Evolutionary conservation across 2,888 invertebrate genomes (phyloP), one percentile per base, ranked within the genome.

Genomic region (Stomorhina lunata): DNA sequence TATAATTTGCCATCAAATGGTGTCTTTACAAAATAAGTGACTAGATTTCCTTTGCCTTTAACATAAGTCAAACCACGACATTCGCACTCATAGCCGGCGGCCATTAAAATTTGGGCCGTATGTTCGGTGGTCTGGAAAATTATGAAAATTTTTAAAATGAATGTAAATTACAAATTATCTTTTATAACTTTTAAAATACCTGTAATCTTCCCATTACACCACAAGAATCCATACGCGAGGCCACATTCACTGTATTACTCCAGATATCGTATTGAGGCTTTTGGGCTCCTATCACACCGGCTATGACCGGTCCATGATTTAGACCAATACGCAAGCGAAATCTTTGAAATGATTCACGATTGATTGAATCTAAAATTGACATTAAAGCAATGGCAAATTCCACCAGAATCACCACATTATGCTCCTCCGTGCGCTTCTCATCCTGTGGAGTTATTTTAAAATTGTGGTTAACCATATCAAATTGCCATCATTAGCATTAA

Each of bases 241-340:
- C 98, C 10, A 99, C 97, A 90, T 99, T 99, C 15, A 99, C 99
- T 0, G 99, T 98, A 91, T 99, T 98, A 12, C 99, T 98, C 99
- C 99, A 99, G 86, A 99, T 99, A 90, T 99, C 99, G 91, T 98
- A 99, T 91, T 99, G 98, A 0, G 99, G 99, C 89, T 99, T 99
- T 90, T 98, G 97, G 0, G 98, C 98, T 0, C 98, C 98, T 25
- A 99, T 97, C 17, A 99, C 98, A 0, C 98, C 99, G 0, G 98
- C 98, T 89, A 98, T 98, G 25, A 98, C 97, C 0, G 91, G 91
- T 0, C 91, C 91, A 81, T 91, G 91, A 87, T 91, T 91, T 73
- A 91, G 87, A 29, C 91, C 99, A 90, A 99, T 97, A 91, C 98
- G 93, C 27, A 99, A 93, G 88, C 97, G 96, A 90, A 99, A 99